Evolutionary conservation across 2,888 invertebrate species (phyloP).

Genomic region (Pseudococcus viburni): DNA sequence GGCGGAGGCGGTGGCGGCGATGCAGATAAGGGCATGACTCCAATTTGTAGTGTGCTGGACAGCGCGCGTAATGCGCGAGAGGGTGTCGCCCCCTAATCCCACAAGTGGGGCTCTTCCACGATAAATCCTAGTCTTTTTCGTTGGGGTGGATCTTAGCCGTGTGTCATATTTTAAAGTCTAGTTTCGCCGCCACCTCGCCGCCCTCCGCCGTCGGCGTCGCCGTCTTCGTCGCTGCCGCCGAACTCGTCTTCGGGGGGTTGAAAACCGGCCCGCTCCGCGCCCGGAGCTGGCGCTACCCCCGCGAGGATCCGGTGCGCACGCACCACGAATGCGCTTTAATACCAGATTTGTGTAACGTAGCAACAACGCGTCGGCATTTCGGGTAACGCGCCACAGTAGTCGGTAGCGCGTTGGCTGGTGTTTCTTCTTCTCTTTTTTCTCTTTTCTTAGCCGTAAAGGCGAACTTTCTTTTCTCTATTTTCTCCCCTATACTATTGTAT

Average conservation of each 20-base stretch:
- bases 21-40: slow-evolving; percentile 67
- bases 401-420: slow-evolving; percentile 65
- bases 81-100: slow-evolving; percentile 67
- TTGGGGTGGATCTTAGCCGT: slow-evolving; percentile 62
- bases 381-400: slow-evolving; percentile 59
- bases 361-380: slow-evolving; percentile 64
- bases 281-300: slow-evolving; percentile 63
- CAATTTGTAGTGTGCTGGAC: slow-evolving; percentile 67
- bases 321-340: slow-evolving; percentile 53
- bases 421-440: slow-evolving; percentile 59
- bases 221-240: slow-evolving; percentile 3
- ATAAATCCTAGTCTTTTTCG: slow-evolving; percentile 64
- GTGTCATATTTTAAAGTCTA: slow-evolving; percentile 65
- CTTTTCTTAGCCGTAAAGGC: slow-evolving; percentile 62
- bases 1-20: slow-evolving; percentile 19
- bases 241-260: neutral
- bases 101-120: slow-evolving; percentile 67
- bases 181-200: slow-evolving; percentile 61
- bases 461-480: slow-evolving; percentile 38
- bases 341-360: slow-evolving; percentile 62
- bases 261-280: slow-evolving; percentile 25
- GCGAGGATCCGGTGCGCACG: slow-evolving; percentile 53
- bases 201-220: neutral
- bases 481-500: slow-evolving; percentile 53
- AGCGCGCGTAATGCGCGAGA: slow-evolving; percentile 37